phyloP scores from a whole-genome alignment of 2,113 vertebrate genomes.

The Xenopus borealis region DNA sequence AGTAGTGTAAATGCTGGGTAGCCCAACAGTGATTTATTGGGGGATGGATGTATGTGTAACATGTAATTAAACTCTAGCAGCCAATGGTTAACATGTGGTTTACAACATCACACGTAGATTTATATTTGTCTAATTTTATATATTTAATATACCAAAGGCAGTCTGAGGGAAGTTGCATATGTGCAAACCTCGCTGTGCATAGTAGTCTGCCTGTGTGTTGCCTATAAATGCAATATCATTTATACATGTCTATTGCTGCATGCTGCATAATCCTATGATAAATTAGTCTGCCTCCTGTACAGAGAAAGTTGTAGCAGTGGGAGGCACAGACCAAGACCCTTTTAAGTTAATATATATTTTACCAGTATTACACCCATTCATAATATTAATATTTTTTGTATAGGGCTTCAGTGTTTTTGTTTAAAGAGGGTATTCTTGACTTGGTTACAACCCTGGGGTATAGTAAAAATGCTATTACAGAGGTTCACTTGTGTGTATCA shows the following conservation, averaged over 20 bases:
- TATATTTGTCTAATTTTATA: not conserved
- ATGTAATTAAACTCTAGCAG: slow-evolving; percentile 15
- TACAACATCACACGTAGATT: not conserved
- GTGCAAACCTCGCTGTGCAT: not conserved
- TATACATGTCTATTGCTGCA: not conserved
- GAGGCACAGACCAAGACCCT: not conserved
- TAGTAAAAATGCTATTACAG: not conserved
- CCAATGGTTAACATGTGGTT: not conserved
- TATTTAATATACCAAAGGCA: not conserved
- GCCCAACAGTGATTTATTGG: slow-evolving; percentile 23
- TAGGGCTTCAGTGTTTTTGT: no score
- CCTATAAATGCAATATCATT: not conserved
- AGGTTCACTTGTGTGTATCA: slow-evolving; percentile 4
- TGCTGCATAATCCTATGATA: not conserved
- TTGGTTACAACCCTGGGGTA: not conserved
- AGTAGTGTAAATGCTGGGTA: slow-evolving; percentile 6
- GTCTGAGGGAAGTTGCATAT: not conserved
- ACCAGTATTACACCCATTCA: not conserved
- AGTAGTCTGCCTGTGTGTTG: not conserved
- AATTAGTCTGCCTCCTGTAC: not conserved
- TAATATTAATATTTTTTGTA: not conserved
- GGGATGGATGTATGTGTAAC: slow-evolving; percentile 29
- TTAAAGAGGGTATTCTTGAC: not conserved
- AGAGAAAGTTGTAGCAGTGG: not conserved
- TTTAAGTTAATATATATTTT: not conserved